Evolutionary conservation across 1,140 invertebrate genomes (phyloP), one percentile per base, ranked within the genome.

Genomic region (Hylyphantes graminicola): DNA sequence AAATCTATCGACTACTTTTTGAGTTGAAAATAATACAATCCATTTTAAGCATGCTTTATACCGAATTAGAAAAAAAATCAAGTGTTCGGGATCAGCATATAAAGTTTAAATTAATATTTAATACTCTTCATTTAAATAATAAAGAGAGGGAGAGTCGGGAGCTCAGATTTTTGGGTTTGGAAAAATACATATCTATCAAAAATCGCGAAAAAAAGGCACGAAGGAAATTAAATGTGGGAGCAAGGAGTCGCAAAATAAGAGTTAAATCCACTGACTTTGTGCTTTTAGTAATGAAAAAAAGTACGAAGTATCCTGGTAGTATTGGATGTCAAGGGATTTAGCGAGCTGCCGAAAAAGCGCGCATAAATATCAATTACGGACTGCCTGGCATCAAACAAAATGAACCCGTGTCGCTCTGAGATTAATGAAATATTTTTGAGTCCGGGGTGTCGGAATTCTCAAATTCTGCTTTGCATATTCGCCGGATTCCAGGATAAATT

Each of bases 331-430:
- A 54, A 53, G 55, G 21, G 63, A 78, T 35, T 78, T 67, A 12
- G 8, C n/a, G 19, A 76, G 74, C 19, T 63, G 11, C 19, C 11
- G 48, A 50, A 57, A 35, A 21, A 76, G 65, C 54, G 67, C 19
- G 80, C 80, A 83, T 83, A 83, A 83, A 83, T 83, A 83, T 83
- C 80, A 83, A 83, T 83, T 83, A 83, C 74, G 72, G 50, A 64
- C 35, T 63, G 59, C 64, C 55, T 57, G 48, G 21, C 9, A 63
- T 78, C 48, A 67, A 73, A 57, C 35, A 51, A 50, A 11, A 48
- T 54, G 7, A 53, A 17, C 57, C 68, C 35, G 35, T 6, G 65
- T 51, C 59, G 35, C 53, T 74, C 54, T 68, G 35, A 51, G 19
- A 65, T 35, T 65, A 80, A 80, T 80, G 65, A 70, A 64, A 54